These are phyloP conservation scores for Caenorhabditis sp. DNA, from an alignment of 2,888 invertebrate genomes.

Conservation along the genomic window DNA sequence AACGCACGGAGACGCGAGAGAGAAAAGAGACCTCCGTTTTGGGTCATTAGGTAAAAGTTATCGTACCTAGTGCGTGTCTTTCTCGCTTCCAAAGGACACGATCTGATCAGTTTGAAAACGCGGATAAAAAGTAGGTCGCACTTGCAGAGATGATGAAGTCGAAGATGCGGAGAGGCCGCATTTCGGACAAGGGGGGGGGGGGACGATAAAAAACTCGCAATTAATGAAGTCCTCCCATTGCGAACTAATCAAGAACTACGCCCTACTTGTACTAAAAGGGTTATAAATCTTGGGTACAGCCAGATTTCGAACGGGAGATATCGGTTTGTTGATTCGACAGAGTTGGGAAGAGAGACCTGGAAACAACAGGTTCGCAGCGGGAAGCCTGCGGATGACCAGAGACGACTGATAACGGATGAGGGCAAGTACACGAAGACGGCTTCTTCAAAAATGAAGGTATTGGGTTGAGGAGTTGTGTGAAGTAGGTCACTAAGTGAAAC, in stretches of 20 bases:
- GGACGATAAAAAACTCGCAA: constrained; percentile 39
- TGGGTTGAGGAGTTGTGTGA: constrained; percentile 36
- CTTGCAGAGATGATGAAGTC: constrained; percentile 50
- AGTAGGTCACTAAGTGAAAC: constrained; percentile 61
- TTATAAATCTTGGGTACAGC: constrained; percentile 39
- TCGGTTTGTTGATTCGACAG: background rate
- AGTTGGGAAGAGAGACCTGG: background rate
- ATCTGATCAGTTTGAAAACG: constrained; percentile 44
- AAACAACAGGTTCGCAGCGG: background rate
- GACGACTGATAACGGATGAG: background rate
- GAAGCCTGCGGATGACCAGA: background rate
- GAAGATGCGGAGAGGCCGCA: constrained; percentile 7
- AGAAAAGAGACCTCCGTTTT: constrained; percentile 33
- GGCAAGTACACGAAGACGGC: constrained; percentile 21
- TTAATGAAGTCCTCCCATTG: constrained; percentile 37
- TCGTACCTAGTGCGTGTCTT: constrained; percentile 49
- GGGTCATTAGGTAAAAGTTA: constrained; percentile 56
- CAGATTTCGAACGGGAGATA: constrained; percentile 31
- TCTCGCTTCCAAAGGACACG: constrained; percentile 47
- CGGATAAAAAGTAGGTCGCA: constrained; percentile 55
- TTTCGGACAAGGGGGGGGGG: background rate
- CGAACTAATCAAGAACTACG: constrained; percentile 51
- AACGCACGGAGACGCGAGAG: constrained; percentile 22
- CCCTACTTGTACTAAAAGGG: constrained; percentile 41
- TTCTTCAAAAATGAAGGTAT: constrained; percentile 19